Evolutionary conservation across 2,113 vertebrate species (phyloP).

Genomic region (Siniperca chuatsi): DNA sequence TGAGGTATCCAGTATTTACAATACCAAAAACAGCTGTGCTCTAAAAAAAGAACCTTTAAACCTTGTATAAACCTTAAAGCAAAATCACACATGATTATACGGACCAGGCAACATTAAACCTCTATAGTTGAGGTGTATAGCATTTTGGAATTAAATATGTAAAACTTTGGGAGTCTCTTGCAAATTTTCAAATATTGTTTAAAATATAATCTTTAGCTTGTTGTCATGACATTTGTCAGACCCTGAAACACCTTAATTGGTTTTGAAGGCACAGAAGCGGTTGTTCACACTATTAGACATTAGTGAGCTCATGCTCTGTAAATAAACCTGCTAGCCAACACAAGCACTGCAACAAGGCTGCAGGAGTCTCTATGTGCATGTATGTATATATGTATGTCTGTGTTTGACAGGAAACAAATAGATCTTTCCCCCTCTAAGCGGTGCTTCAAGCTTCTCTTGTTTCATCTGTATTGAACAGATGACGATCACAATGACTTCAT

Average conservation of each 20-base stretch:
- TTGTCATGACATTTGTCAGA: constrained; percentile 17
- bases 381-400: not conserved
- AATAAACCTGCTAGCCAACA: constrained; percentile 27
- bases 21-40: not conserved
- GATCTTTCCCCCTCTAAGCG: not conserved
- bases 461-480: constrained; percentile 18
- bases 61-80: not conserved
- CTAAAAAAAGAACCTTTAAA: not conserved
- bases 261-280: not conserved
- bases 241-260: not conserved
- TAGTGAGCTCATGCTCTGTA: constrained; percentile 42
- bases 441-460: constrained; percentile 11
- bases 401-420: constrained; percentile 19
- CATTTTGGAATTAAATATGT: not conserved
- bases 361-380: not conserved
- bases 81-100: not conserved
- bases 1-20: not conserved
- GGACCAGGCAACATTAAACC: not conserved
- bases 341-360: constrained; percentile 9
- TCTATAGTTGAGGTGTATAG: not conserved
- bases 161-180: not conserved
- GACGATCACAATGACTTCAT: constrained; percentile 21
- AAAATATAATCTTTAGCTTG: not conserved
- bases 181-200: no score
- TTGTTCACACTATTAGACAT: constrained; percentile 6